A percentile compares a stretch with the other conserved stretches of the same genome.
phyloP scores from a whole-genome alignment of 2,888 invertebrate genomes.

The Laothoe populi region DNA sequence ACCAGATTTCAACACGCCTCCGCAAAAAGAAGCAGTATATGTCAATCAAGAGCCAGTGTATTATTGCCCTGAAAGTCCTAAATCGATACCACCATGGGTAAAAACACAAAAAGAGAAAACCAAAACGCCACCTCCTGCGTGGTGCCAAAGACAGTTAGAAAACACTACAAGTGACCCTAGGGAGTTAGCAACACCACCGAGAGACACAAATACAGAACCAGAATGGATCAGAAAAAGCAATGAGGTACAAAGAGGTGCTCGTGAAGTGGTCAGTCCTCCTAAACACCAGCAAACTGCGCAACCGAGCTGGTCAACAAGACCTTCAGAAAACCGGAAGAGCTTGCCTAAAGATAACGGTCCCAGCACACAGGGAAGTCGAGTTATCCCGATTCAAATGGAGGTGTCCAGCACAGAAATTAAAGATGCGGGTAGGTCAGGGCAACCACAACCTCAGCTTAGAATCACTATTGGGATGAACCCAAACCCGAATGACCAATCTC shows the following conservation, averaged over 20 bases:
- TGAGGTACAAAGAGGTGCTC: conserved; percentile 68
- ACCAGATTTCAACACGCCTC: conserved; percentile 59
- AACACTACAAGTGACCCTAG: conserved; percentile 64
- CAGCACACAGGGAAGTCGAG: conserved; percentile 69
- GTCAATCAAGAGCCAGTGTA: conserved; percentile 77
- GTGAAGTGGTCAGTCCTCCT: conserved; percentile 75
- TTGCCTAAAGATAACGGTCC: conserved; percentile 67
- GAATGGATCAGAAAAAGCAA: conserved; percentile 78
- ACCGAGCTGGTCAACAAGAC: conserved; percentile 76
- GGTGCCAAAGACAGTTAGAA: conserved; percentile 75
- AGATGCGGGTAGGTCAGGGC: conserved; percentile 59
- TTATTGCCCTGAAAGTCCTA: conserved; percentile 77
- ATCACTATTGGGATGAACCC: conserved; percentile 78
- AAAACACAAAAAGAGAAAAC: conserved; percentile 80
- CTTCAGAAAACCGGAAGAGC: conserved; percentile 77
- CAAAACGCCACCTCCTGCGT: conserved; percentile 77
- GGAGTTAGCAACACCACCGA: conserved; percentile 72
- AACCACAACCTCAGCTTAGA: conserved; percentile 69
- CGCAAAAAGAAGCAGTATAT: conserved; percentile 74
- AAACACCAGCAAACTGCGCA: conserved; percentile 72
- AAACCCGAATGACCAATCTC: conserved; percentile 54
- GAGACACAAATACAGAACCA: conserved; percentile 70
- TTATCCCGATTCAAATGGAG: conserved; percentile 89
- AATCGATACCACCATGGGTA: conserved; percentile 77
- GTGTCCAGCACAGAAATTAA: conserved; percentile 68